Evolutionary conservation across 2,113 vertebrate genomes (phyloP).

Genomic region (Tichodroma muraria): DNA sequence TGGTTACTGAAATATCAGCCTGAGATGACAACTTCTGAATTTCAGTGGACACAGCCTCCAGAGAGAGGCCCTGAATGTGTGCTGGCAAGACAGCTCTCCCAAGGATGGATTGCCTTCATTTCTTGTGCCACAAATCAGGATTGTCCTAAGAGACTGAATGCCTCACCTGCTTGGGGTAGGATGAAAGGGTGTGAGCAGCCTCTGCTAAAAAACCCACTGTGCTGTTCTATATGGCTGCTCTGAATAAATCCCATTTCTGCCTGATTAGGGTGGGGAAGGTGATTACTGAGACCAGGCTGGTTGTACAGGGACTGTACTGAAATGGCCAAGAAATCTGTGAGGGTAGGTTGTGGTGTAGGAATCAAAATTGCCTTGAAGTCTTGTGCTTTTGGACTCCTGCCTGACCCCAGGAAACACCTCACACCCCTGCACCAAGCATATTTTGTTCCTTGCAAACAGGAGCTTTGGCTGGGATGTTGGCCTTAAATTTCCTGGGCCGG

Average conservation of each 20-base stretch:
- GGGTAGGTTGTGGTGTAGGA: not conserved
- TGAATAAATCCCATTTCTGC: not conserved
- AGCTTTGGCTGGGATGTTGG: not conserved
- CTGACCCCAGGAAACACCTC: not conserved
- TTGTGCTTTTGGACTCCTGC: not conserved
- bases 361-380: not conserved
- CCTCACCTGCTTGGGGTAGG: not conserved
- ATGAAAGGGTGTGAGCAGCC: not conserved
- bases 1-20: not conserved
- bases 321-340: not conserved
- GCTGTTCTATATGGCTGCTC: not conserved
- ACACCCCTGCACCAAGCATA: rapidly evolving
- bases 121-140: not conserved
- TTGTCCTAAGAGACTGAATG: not conserved
- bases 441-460: not conserved
- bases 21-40: not conserved
- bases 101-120: not conserved
- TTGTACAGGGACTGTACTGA: not conserved
- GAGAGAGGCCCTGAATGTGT: not conserved
- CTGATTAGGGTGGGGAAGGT: not conserved
- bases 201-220: not conserved
- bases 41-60: not conserved
- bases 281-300: not conserved
- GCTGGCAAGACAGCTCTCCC: not conserved
- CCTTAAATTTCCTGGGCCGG: not conserved